A percentile compares a stretch with the other conserved stretches of the same genome.
Conservation (phyloP, 2,113 vertebrate genomes). For the Strigops habroptila region DNA sequence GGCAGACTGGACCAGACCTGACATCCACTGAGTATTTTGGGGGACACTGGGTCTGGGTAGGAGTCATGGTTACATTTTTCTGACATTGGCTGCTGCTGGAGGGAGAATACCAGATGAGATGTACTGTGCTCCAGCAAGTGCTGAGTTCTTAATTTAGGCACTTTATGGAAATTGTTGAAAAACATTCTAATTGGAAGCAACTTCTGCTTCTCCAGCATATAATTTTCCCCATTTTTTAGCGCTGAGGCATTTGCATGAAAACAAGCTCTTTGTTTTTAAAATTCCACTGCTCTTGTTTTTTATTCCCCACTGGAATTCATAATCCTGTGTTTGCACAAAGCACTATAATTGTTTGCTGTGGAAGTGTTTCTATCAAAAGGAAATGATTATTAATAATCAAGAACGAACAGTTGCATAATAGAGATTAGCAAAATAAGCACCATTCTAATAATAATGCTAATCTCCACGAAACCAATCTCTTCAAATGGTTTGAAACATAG, state of each 20-base stretch:
- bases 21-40: background rate
- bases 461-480: slow-evolving; percentile 16
- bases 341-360: slow-evolving; percentile 58
- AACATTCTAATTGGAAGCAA: slow-evolving; percentile 61
- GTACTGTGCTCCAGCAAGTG: background rate
- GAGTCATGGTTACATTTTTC: background rate
- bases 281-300: slow-evolving; percentile 52
- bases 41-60: background rate
- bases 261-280: slow-evolving; percentile 50
- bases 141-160: slow-evolving; percentile 38
- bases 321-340: slow-evolving; percentile 62
- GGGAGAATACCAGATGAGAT: slow-evolving; percentile 4
- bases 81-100: slow-evolving; percentile 12
- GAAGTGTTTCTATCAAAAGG: slow-evolving; percentile 59
- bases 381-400: slow-evolving; percentile 60
- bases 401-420: slow-evolving; percentile 48
- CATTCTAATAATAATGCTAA: slow-evolving; percentile 49
- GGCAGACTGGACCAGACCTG: background rate
- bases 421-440: slow-evolving; percentile 41
- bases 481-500: slow-evolving; percentile 6
- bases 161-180: slow-evolving; percentile 52
- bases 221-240: slow-evolving; percentile 35
- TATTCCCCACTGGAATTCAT: slow-evolving; percentile 64
- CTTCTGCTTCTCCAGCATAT: slow-evolving; percentile 42
- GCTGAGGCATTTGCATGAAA: slow-evolving; percentile 53